phyloP scores from a whole-genome alignment of 1,140 invertebrate species.

The Neotoxoptera formosana region DNA sequence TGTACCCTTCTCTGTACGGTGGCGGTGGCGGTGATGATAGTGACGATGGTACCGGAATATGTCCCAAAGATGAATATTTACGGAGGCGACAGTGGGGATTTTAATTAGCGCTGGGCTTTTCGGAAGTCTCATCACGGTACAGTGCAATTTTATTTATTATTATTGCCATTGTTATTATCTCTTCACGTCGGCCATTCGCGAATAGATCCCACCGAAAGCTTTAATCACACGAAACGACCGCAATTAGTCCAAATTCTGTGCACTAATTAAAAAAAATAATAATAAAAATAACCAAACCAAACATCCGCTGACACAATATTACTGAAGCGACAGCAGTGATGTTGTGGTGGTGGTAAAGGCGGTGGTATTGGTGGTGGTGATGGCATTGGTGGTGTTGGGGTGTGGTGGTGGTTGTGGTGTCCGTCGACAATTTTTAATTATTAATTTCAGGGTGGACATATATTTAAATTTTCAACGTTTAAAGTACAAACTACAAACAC shows the following conservation, averaged over 20 bases:
- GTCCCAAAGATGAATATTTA: constrained; percentile 35
- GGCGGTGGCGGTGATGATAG: not conserved
- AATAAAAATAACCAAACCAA: constrained; percentile 18
- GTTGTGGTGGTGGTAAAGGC: not conserved
- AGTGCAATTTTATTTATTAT: constrained; percentile 51
- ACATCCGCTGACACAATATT: not conserved
- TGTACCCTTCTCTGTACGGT: not conserved
- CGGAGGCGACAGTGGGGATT: not conserved
- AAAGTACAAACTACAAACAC: not conserved
- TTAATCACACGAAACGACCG: constrained; percentile 50
- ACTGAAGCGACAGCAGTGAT: not conserved
- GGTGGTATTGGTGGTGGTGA: not conserved
- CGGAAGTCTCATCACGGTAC: constrained; percentile 49
- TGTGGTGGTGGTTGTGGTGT: not conserved
- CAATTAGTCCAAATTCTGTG: constrained; percentile 50
- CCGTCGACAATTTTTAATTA: constrained; percentile 28
- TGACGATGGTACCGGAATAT: constrained; percentile 28
- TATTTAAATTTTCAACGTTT: constrained; percentile 10
- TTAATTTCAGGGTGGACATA: not conserved
- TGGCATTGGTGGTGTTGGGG: not conserved
- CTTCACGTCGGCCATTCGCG: not conserved
- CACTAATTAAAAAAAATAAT: constrained; percentile 42
- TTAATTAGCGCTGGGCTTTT: constrained; percentile 45
- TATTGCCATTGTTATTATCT: constrained; percentile 43
- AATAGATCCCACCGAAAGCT: constrained; percentile 38